These are phyloP conservation scores for Aramus guarauna DNA, from an alignment of 2,113 vertebrate species.

Conservation along the genomic window DNA sequence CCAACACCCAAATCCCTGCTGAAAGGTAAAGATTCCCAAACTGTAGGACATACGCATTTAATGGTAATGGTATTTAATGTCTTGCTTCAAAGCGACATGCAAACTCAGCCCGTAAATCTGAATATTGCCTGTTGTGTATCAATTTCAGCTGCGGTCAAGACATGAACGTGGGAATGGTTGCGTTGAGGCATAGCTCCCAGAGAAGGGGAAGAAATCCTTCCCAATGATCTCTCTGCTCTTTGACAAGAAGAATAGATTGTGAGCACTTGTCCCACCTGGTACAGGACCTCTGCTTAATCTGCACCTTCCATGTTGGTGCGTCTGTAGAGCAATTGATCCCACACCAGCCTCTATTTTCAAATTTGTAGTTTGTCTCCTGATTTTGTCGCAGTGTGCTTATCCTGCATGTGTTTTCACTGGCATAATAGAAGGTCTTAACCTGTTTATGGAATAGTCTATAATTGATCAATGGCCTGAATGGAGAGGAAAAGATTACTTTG, in stretches of 20 bases:
- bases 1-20: background rate
- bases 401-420: background rate
- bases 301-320: background rate
- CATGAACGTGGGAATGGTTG: background rate
- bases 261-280: background rate
- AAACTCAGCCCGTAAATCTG: background rate
- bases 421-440: background rate
- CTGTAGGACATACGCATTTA: fast-evolving
- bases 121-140: fast-evolving
- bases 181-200: background rate
- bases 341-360: background rate
- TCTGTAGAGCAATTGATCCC: background rate
- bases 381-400: background rate
- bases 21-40: background rate
- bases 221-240: background rate
- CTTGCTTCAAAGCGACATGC: fast-evolving
- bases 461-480: background rate
- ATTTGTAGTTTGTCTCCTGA: background rate
- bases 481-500: background rate
- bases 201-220: background rate
- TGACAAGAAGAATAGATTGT: fast-evolving
- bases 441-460: background rate
- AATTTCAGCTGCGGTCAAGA: background rate
- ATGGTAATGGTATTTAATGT: background rate
- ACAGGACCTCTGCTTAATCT: background rate